Conservation (phyloP, 1,140 invertebrate species). For the Drosophila yakuba region DNA sequence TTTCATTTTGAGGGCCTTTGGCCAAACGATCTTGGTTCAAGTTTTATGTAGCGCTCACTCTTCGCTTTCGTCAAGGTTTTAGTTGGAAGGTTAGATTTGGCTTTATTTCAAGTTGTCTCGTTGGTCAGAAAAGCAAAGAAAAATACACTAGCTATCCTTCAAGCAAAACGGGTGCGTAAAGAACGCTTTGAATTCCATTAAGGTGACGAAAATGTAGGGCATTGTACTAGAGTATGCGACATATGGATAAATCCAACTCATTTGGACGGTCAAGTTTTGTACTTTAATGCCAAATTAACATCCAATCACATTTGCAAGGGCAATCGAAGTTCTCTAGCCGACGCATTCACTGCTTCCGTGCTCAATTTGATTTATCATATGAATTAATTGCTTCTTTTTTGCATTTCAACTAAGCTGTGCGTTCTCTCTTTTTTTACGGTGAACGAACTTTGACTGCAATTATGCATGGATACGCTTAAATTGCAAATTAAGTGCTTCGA, state of each 20-base stretch:
- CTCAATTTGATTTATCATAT: conserved; percentile 1
- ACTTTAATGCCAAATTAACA: conserved; percentile 5
- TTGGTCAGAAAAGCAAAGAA: not conserved
- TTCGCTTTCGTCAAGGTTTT: conserved; percentile 56
- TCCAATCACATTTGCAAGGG: conserved; percentile 10
- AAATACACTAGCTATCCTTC: not conserved
- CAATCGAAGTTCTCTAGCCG: conserved; percentile 4
- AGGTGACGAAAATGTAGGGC: not conserved
- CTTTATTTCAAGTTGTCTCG: not conserved
- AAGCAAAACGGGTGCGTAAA: no score
- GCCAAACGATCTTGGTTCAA: conserved; percentile 24
- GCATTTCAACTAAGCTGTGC: conserved; percentile 1
- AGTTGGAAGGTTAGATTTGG: conserved; percentile 59
- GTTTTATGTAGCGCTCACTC: conserved; percentile 17
- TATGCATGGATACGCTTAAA: conserved; percentile 26
- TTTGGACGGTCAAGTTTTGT: not conserved
- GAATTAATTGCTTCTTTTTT: conserved; percentile 12
- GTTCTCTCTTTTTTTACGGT: conserved; percentile 4
- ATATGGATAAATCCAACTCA: not conserved
- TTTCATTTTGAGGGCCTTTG: conserved; percentile 22
- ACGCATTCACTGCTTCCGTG: not conserved
- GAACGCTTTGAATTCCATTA: not conserved
- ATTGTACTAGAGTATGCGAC: not conserved
- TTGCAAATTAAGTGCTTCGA: conserved; percentile 21
- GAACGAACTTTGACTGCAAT: conserved; percentile 28